These are phyloP conservation scores for Drosophila parvula DNA, from an alignment of 1,140 invertebrate species.

Conservation along the genomic window DNA sequence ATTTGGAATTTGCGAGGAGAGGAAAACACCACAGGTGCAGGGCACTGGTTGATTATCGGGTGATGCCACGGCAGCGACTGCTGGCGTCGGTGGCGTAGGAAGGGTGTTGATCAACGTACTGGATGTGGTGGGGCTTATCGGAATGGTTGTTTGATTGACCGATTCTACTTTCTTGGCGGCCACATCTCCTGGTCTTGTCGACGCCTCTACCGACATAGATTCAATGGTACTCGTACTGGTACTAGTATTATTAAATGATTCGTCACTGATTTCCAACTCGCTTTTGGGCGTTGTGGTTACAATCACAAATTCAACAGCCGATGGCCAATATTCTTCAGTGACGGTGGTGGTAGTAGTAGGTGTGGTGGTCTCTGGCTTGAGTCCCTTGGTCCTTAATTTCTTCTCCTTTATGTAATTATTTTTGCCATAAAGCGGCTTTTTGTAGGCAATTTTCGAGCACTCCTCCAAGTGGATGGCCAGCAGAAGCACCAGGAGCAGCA, in stretches of 20 bases:
- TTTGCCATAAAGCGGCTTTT: slow-evolving; percentile 67
- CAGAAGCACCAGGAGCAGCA: slow-evolving; percentile 30
- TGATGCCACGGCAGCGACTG: slow-evolving; percentile 3
- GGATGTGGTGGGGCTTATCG: slow-evolving; percentile 2
- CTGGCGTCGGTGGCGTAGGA: slow-evolving; percentile 49
- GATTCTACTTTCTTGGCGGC: not conserved
- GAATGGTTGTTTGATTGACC: not conserved
- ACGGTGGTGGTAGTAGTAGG: not conserved
- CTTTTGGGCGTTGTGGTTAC: slow-evolving; percentile 18
- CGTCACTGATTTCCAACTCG: slow-evolving; percentile 5
- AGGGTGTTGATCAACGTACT: slow-evolving; percentile 47
- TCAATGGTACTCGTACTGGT: not conserved
- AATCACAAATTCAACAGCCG: slow-evolving; percentile 60
- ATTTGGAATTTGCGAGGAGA: slow-evolving; percentile 86
- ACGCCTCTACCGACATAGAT: not conserved
- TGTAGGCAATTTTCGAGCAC: slow-evolving; percentile 73
- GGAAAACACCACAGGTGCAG: slow-evolving; percentile 89
- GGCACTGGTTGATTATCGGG: slow-evolving; percentile 79
- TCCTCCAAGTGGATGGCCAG: slow-evolving; percentile 45
- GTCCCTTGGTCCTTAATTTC: slow-evolving; percentile 32
- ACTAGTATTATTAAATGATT: not conserved
- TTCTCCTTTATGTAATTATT: slow-evolving; percentile 58
- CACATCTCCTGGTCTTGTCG: not conserved
- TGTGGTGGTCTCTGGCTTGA: slow-evolving; percentile 10
- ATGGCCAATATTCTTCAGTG: slow-evolving; percentile 36